Percentiles rank a stretch among this genome's conserved stretches.
phyloP scores from a whole-genome alignment of 2,797 vertebrate genomes.

The Miichthys miiuy region DNA sequence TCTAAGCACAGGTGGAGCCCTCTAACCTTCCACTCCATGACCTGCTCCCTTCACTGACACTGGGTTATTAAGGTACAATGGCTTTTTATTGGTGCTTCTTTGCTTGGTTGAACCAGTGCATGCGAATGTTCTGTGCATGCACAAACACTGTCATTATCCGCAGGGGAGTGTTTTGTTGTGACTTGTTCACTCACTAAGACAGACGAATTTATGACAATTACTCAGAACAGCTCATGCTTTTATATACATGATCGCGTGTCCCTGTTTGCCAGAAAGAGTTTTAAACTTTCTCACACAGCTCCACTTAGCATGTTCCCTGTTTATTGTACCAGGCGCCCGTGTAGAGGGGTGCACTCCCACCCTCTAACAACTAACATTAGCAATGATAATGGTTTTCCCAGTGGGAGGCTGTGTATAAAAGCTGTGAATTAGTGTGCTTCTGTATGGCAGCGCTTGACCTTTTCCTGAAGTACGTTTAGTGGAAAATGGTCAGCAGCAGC shows the following conservation, averaged over 20 bases:
- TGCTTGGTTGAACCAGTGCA: slow-evolving; percentile 8
- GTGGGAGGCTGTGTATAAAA: slow-evolving; percentile 58
- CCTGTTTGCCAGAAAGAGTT: slow-evolving; percentile 1
- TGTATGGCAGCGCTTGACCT: slow-evolving; percentile 43
- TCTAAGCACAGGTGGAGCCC: background rate
- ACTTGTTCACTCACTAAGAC: slow-evolving; percentile 17
- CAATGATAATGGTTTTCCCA: slow-evolving; percentile 66
- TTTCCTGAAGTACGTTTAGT: slow-evolving; percentile 29
- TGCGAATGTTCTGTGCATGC: background rate
- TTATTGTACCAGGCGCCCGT: slow-evolving; percentile 29
- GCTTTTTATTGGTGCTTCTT: background rate
- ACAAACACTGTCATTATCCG: background rate
- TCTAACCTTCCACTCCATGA: background rate
- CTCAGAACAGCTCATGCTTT: background rate
- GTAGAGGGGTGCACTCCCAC: slow-evolving; percentile 33
- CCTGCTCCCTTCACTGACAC: background rate
- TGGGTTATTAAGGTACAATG: background rate
- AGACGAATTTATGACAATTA: slow-evolving; percentile 19
- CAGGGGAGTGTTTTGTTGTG: slow-evolving; percentile 17
- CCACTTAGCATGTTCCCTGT: slow-evolving; percentile 21
- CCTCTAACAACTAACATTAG: slow-evolving; percentile 56
- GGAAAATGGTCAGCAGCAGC: background rate
- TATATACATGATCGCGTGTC: background rate
- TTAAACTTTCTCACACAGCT: slow-evolving; percentile 7
- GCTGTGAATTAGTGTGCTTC: slow-evolving; percentile 61